phyloP scores from a whole-genome alignment of 2,113 vertebrate species.

The Eudyptes chrysolophus region DNA sequence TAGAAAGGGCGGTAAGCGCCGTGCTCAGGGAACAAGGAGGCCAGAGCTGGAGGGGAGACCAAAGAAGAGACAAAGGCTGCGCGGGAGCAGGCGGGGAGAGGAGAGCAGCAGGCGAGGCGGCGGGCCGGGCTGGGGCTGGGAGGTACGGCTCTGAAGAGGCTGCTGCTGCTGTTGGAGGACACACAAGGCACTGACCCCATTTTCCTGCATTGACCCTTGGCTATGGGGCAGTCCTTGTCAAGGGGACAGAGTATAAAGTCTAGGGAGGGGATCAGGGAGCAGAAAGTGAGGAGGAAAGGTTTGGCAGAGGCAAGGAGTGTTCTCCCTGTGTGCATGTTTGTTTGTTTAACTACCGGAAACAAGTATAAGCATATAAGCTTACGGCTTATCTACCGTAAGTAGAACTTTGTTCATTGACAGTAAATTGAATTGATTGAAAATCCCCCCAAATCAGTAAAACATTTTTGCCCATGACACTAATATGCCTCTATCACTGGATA shows the following conservation, averaged over 20 bases:
- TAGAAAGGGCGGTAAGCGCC: not conserved
- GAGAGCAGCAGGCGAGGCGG: fast-evolving
- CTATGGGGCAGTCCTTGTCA: not conserved
- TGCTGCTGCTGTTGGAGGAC: not conserved
- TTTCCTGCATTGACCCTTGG: not conserved
- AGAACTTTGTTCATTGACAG: not conserved
- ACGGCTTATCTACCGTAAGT: not conserved
- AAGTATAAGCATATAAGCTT: no score
- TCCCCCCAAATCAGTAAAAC: not conserved
- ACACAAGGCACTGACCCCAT: not conserved
- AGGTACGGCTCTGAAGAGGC: not conserved
- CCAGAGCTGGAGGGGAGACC: not conserved
- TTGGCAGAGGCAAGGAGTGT: not conserved
- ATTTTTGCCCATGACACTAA: not conserved
- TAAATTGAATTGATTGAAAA: not conserved
- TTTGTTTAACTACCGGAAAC: not conserved
- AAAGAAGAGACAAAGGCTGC: fast-evolving
- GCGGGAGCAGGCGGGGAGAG: not conserved
- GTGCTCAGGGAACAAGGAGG: fast-evolving
- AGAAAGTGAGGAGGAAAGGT: not conserved
- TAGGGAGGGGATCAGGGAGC: not conserved
- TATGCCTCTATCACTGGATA: not conserved
- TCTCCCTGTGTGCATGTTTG: not conserved
- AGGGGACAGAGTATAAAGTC: fast-evolving
- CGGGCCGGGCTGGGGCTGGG: no score